Evolutionary conservation across 1,140 invertebrate species (phyloP), one percentile per base, ranked within the genome.

Genomic region (Stegodyphus dumicola): DNA sequence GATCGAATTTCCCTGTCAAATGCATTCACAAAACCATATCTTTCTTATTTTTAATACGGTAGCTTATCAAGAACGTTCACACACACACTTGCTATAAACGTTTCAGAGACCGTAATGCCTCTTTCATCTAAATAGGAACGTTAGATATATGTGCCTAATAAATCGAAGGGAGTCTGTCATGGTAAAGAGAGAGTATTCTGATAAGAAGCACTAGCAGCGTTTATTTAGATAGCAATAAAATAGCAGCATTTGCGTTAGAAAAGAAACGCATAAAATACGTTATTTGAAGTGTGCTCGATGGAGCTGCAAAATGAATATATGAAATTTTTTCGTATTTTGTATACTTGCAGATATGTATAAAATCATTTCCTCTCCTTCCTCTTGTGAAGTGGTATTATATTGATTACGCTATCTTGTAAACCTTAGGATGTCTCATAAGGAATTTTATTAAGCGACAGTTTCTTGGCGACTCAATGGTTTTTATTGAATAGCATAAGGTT

Each of bases 211-310:
- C 13, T 17, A 33, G 52, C 18, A 18, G 33, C 56, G 73, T 75
- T 75, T 53, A 75, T 75, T 75, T 75, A 75, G 54, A 75, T 53
- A 75, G 56, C 73, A 75, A 75, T 75, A 75, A 54, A 54, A 75
- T 18, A 17, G 5, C n/a, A 18, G 56, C 73, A 60, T 75, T 75
- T 75, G 9, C 56, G 9, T n/a, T 56, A 77, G 64, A 77, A 75
- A 75, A 54, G 6, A 7, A 60, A 7, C 15, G 15, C 53, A 77
- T 77, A 77, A 77, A 65, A 65, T 66, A 66, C 75, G 75, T 7
- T 51, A 7, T n/a, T 11, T 60, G 56, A 11, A 60, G 5, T 11
- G 56, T 11, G 9, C 15, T 70, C 15, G 54, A 79, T 67, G 5
- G 49, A 5, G 17, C 33, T 33, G 33, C 33, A 33, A 33, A 33